These are phyloP conservation scores for Nesoenas mayeri DNA, from an alignment of 2,113 vertebrate species.

Conservation along the genomic window DNA sequence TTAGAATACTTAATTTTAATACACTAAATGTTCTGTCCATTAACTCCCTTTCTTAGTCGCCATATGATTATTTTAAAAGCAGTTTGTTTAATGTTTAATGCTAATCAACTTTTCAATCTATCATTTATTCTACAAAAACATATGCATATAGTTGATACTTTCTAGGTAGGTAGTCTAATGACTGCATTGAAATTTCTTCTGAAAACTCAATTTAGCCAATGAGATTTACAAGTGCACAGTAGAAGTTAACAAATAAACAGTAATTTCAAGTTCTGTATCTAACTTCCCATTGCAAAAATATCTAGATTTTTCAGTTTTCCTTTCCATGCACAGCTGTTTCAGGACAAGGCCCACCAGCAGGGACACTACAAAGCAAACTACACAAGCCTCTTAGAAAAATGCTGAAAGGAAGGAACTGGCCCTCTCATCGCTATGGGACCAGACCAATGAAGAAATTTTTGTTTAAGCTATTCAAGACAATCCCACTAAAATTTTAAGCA, in stretches of 20 bases:
- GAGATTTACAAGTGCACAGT: neutral
- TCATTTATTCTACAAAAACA: neutral
- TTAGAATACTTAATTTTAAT: neutral
- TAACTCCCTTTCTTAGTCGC: neutral
- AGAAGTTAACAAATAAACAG: accelerated
- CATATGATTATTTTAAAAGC: neutral
- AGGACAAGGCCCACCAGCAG: neutral
- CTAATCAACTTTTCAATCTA: neutral
- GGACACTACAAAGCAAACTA: neutral
- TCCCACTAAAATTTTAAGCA: neutral
- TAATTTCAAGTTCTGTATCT: neutral
- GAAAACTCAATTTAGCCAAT: neutral
- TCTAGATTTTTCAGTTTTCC: neutral
- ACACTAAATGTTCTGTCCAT: neutral
- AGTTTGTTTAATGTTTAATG: neutral
- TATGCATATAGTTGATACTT: neutral
- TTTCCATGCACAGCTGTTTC: neutral
- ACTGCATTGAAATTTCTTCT: neutral
- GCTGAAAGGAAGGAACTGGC: neutral
- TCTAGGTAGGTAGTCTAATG: neutral
- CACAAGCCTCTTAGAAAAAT: neutral
- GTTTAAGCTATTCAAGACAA: neutral
- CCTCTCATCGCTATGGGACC: neutral
- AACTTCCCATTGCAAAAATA: neutral
- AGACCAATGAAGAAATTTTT: neutral